Conservation (phyloP, 1,140 invertebrate species). For the Megathymus violae region DNA sequence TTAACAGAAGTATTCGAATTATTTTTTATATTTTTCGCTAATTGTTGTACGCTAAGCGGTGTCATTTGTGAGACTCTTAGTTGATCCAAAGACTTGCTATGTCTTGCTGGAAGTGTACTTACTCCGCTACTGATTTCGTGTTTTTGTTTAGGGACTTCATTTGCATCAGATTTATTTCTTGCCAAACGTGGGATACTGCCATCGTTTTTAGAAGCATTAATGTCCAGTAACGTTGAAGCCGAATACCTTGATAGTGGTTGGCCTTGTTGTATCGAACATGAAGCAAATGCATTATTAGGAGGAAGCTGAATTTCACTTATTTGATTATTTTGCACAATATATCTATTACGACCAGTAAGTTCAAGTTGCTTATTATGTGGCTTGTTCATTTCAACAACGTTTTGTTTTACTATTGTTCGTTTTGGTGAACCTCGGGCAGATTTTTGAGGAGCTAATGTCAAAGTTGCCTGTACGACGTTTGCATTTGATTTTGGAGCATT, state of each 20-base stretch:
- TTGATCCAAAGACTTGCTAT: constrained; percentile 92
- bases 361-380: constrained; percentile 76
- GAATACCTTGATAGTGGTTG: constrained; percentile 84
- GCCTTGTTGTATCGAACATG: constrained; percentile 76
- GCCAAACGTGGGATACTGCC: constrained; percentile 52
- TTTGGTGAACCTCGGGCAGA: constrained; percentile 75
- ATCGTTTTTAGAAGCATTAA: constrained; percentile 63
- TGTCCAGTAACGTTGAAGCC: constrained; percentile 84
- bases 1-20: constrained; percentile 73
- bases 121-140: constrained; percentile 75
- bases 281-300: constrained; percentile 72
- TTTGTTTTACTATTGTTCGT: constrained; percentile 77
- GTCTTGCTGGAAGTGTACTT: constrained; percentile 86
- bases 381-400: constrained; percentile 72
- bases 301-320: constrained; percentile 81
- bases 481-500: constrained; percentile 61
- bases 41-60: constrained; percentile 62
- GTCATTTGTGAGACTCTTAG: constrained; percentile 84
- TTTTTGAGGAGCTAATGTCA: constrained; percentile 80
- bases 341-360: constrained; percentile 79
- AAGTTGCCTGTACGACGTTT: constrained; percentile 76
- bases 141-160: constrained; percentile 63
- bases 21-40: constrained; percentile 66
- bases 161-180: constrained; percentile 60
- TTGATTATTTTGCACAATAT: constrained; percentile 83